phyloP scores from a whole-genome alignment of 1,140 invertebrate genomes.

The Probaryconus sp. region DNA sequence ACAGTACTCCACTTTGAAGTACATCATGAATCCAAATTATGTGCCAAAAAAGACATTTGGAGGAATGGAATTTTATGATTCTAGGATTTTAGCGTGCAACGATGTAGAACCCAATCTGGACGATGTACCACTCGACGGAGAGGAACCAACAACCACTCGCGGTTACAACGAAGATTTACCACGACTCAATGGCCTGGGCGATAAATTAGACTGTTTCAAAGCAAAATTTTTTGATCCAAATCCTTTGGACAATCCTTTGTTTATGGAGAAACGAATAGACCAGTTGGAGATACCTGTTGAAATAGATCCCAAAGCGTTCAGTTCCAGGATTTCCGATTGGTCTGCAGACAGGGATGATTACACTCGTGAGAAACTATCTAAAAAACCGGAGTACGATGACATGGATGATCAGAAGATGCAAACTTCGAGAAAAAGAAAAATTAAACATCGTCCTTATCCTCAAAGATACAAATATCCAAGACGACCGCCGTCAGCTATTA shows the following conservation, averaged over 20 bases:
- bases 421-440: constrained; percentile 10
- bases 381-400: constrained; percentile 62
- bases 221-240: constrained; percentile 85
- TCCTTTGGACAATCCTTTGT: constrained; percentile 86
- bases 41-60: constrained; percentile 77
- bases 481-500: background rate
- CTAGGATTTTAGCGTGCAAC: constrained; percentile 75
- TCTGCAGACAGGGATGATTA: constrained; percentile 62
- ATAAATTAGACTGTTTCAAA: constrained; percentile 87
- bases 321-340: constrained; percentile 62
- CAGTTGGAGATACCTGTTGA: constrained; percentile 60
- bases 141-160: constrained; percentile 67
- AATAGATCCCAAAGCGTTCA: constrained; percentile 63
- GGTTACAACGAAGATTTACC: constrained; percentile 67
- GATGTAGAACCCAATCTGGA: constrained; percentile 71
- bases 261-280: constrained; percentile 79
- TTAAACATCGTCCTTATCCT: background rate
- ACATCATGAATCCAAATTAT: constrained; percentile 74
- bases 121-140: constrained; percentile 70
- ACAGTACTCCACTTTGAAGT: constrained; percentile 72
- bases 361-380: constrained; percentile 56
- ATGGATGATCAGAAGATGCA: background rate
- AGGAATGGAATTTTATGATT: constrained; percentile 80
- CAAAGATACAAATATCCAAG: constrained; percentile 5
- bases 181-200: constrained; percentile 80